Percentiles rank a stretch among this genome's conserved stretches.
phyloP scores from a whole-genome alignment of 2,888 invertebrate species.

The Troilus luridus region DNA sequence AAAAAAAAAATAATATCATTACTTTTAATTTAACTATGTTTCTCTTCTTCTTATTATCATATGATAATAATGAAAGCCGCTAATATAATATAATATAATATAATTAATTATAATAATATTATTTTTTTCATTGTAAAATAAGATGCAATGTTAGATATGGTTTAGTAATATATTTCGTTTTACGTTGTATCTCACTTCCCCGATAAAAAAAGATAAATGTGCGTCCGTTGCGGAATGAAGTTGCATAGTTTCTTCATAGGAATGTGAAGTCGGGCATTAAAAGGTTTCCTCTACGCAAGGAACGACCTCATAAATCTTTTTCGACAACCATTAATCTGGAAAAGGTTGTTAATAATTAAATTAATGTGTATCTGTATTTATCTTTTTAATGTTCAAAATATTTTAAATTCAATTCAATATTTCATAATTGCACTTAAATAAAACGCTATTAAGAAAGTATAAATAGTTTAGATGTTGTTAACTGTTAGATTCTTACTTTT shows the following conservation, averaged over 20 bases:
- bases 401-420: not conserved
- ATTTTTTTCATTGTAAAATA: too few species aligned
- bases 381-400: not conserved
- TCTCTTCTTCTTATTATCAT: too few species aligned
- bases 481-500: too few species aligned
- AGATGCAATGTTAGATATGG: too few species aligned
- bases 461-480: not conserved
- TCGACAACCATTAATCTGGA: not conserved
- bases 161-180: too few species aligned
- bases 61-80: too few species aligned
- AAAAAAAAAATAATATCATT: too few species aligned
- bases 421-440: not conserved
- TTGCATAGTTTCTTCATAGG: not conserved
- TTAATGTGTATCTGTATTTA: not conserved
- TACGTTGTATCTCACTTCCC: too few species aligned
- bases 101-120: too few species aligned
- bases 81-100: too few species aligned
- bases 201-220: not conserved
- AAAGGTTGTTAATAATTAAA: not conserved
- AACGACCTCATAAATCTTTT: not conserved
- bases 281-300: not conserved
- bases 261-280: not conserved
- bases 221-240: not conserved
- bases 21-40: too few species aligned
- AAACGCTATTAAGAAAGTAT: not conserved